Evolutionary conservation across 2,113 vertebrate genomes (phyloP).

Genomic region (Platycercus adscitus): DNA sequence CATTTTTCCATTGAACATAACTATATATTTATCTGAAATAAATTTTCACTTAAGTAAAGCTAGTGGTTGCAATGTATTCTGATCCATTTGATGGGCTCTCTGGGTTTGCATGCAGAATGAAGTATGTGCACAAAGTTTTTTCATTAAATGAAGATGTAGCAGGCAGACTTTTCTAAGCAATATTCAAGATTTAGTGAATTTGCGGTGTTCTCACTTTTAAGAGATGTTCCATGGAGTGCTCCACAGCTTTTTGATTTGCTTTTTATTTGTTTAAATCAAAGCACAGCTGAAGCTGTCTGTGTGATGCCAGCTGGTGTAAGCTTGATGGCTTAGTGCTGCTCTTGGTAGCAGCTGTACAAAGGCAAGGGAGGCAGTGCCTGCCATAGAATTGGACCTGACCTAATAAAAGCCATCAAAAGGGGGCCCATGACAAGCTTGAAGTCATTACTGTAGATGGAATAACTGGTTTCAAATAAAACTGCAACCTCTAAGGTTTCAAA

Average conservation of each 20-base stretch:
- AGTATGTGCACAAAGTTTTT: not conserved
- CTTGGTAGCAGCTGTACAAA: not conserved
- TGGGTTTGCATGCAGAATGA: not conserved
- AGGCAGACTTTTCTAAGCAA: not conserved
- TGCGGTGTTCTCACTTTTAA: not conserved
- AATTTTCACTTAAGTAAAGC: not conserved
- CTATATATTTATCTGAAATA: not conserved
- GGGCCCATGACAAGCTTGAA: not conserved
- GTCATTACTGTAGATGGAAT: not conserved
- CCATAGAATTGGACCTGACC: not conserved
- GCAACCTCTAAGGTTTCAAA: not conserved
- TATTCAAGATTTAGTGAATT: not conserved
- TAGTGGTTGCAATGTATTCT: not conserved
- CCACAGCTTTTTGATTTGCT: not conserved
- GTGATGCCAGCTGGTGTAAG: not conserved
- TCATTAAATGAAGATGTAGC: not conserved
- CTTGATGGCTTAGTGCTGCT: not conserved
- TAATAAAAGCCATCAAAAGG: not conserved
- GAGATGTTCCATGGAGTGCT: not conserved
- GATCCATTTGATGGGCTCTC: not conserved
- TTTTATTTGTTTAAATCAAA: not conserved
- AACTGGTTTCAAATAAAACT: not conserved
- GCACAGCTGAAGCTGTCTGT: not conserved
- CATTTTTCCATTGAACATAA: not conserved
- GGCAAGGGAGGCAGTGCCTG: not conserved